Evolutionary conservation across 2,888 invertebrate genomes (phyloP).

Genomic region (Phengaris arion): DNA sequence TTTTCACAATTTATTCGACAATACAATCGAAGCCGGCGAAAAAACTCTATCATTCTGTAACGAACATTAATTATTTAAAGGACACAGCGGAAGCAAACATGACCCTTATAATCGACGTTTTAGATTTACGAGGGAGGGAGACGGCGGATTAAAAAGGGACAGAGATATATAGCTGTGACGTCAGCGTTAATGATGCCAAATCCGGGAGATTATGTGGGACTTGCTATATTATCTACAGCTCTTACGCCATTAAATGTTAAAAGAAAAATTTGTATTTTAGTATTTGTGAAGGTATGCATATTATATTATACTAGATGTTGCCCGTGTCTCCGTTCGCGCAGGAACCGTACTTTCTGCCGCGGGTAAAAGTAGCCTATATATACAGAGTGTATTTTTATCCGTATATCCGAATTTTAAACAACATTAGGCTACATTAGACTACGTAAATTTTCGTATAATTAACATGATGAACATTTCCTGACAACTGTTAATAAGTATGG

Average conservation of each 20-base stretch:
- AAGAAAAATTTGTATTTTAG: background rate
- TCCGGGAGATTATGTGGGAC: slow-evolving; percentile 41
- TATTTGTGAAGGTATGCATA: no score
- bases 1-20: background rate
- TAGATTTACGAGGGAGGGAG: slow-evolving; percentile 54
- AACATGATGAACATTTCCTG: no score
- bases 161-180: slow-evolving; percentile 46
- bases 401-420: no score
- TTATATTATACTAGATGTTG: no score
- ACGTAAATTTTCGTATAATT: no score
- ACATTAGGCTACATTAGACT: no score
- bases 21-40: background rate
- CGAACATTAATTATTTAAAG: slow-evolving; percentile 21
- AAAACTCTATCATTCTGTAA: background rate
- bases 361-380: no score
- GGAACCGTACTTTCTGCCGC: no score
- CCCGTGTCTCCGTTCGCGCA: no score
- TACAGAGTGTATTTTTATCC: no score
- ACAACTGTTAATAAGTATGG: no score
- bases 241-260: background rate
- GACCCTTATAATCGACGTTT: slow-evolving; percentile 55
- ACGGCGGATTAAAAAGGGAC: slow-evolving; percentile 53
- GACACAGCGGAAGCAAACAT: slow-evolving; percentile 44
- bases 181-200: slow-evolving; percentile 47
- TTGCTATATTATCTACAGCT: slow-evolving; percentile 21